Conservation (phyloP, 2,888 invertebrate species). For the Stegana nigrithorax region DNA sequence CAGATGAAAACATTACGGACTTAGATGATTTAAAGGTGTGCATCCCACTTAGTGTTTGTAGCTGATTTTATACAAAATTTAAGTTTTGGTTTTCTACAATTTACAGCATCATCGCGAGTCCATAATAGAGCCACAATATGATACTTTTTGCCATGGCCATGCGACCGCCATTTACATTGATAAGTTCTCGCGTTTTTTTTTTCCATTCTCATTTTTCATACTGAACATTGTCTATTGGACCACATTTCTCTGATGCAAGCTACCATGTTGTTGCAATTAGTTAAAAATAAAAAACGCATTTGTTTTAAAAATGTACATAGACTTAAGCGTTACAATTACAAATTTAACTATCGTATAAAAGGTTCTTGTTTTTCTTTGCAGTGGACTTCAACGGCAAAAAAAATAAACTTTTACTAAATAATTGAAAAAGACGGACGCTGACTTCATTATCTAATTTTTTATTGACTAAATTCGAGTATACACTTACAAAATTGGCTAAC, state of each 20-base stretch:
- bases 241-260: conserved; percentile 75
- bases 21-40: conserved; percentile 82
- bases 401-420: conserved; percentile 15
- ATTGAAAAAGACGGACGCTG: neutral
- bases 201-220: conserved; percentile 89
- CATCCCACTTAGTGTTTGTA: too few relatives aligned
- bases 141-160: conserved; percentile 84
- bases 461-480: conserved; percentile 50
- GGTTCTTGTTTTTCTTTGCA: too few relatives aligned
- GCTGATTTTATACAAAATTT: too few relatives aligned
- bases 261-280: neutral
- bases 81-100: too few relatives aligned
- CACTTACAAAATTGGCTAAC: too few relatives aligned
- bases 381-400: too few relatives aligned
- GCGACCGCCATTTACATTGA: conserved; percentile 87
- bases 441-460: conserved; percentile 33
- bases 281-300: conserved; percentile 43
- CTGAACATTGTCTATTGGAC: conserved; percentile 93
- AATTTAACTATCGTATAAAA: conserved; percentile 27
- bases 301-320: conserved; percentile 62
- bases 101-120: conserved; percentile 72
- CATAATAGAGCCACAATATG: conserved; percentile 82
- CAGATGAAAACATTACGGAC: conserved; percentile 82
- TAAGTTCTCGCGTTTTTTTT: conserved; percentile 88
- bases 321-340: conserved; percentile 45